A percentile compares a stretch with the other conserved stretches of the same genome.
Evolutionary conservation across 2,797 vertebrate genomes (phyloP).

Genomic region (Cyprinella venusta): DNA sequence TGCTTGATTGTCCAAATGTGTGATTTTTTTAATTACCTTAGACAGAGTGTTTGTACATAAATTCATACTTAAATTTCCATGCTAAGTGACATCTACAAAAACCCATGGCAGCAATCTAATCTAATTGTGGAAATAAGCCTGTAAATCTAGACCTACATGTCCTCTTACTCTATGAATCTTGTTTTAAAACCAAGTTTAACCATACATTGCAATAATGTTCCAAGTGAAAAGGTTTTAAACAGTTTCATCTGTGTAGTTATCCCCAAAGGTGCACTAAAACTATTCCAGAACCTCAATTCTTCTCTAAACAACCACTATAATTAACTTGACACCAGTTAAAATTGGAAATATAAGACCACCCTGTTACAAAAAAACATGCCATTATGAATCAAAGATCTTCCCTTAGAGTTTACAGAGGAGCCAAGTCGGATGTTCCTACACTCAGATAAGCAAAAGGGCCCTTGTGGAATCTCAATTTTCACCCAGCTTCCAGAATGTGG

Average conservation of each 20-base stretch:
- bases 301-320: constrained; percentile 14
- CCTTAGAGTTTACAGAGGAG: constrained; percentile 37
- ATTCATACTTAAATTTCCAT: neutral
- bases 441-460: constrained; percentile 85
- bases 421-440: constrained; percentile 77
- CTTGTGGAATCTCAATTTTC: constrained; percentile 91
- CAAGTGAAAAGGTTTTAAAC: constrained; percentile 17
- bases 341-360: constrained; percentile 38
- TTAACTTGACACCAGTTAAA: constrained; percentile 24
- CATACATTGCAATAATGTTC: constrained; percentile 7
- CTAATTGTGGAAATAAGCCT: neutral
- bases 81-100: neutral
- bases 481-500: constrained; percentile 90
- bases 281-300: neutral
- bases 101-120: constrained; percentile 13
- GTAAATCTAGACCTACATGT: neutral
- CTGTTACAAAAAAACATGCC: constrained; percentile 34
- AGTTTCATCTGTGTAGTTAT: constrained; percentile 11
- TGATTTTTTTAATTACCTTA: neutral
- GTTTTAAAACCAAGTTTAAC: constrained; percentile 7
- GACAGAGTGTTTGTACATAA: neutral
- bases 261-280: neutral
- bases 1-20: neutral
- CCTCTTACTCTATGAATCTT: constrained; percentile 2
- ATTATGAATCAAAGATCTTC: constrained; percentile 47